phyloP scores from a whole-genome alignment of 2,797 vertebrate genomes.

The Tachyglossus aculeatus region DNA sequence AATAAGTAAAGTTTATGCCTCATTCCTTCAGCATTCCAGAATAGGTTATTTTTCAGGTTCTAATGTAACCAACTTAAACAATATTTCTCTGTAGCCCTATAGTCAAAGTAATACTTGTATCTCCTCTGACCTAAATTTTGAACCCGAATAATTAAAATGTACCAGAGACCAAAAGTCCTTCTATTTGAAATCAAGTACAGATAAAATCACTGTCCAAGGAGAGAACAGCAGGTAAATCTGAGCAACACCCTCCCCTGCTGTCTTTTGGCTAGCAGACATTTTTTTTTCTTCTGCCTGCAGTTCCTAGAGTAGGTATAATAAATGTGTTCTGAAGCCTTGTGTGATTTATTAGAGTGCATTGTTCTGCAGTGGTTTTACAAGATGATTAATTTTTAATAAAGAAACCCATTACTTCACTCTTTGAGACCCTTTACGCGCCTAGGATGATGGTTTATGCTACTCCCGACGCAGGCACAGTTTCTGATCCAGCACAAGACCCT shows the following conservation, averaged over 20 bases:
- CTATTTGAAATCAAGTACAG: too few species aligned
- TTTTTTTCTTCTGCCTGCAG: conserved; percentile 15
- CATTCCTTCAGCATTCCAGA: too few species aligned
- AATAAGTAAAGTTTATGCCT: too few species aligned
- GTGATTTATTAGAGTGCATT: conserved; percentile 64
- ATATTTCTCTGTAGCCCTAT: too few species aligned
- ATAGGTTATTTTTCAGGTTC: too few species aligned
- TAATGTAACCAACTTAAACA: too few species aligned
- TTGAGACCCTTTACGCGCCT: conserved; percentile 55
- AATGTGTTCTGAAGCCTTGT: conserved; percentile 47
- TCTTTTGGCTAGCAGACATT: not conserved
- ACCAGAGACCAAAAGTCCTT: too few species aligned
- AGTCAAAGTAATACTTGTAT: too few species aligned
- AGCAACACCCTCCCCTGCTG: not conserved
- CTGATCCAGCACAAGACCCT: conserved; percentile 22
- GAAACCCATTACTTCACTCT: conserved; percentile 66
- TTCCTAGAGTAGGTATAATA: conserved; percentile 54
- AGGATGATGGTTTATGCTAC: conserved; percentile 54
- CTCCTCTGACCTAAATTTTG: too few species aligned
- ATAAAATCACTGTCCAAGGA: too few species aligned
- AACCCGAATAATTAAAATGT: too few species aligned
- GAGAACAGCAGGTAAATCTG: not conserved
- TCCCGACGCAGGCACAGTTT: not conserved
- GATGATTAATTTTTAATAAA: conserved; percentile 70
- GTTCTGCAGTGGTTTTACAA: conserved; percentile 64